Conservation (phyloP, 2,113 vertebrate species). For the Catagonus wagneri region DNA sequence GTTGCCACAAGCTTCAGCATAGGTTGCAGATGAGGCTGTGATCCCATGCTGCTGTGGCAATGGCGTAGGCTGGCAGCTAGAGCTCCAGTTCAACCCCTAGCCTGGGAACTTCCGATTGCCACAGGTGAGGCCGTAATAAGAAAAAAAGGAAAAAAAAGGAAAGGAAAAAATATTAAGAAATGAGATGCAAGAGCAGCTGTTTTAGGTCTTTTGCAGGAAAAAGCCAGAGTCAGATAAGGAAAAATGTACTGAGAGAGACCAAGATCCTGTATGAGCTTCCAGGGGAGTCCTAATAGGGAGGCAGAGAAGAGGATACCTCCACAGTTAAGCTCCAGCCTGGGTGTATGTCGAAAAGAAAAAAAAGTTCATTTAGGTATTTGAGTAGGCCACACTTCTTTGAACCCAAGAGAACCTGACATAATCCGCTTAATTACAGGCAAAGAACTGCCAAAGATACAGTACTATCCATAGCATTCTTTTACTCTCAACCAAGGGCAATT, state of each 20-base stretch:
- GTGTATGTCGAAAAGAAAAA: not conserved
- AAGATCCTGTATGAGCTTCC: rapidly evolving
- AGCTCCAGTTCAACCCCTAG: too few relatives aligned
- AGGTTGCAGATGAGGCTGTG: too few relatives aligned
- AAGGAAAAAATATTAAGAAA: not conserved
- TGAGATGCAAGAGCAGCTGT: rapidly evolving
- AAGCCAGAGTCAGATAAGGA: not conserved
- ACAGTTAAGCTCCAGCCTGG: not conserved
- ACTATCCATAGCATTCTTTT: not conserved
- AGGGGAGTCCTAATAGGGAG: not conserved
- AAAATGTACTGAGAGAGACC: not conserved
- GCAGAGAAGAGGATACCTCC: not conserved
- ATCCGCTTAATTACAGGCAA: not conserved
- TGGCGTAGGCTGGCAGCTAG: too few relatives aligned
- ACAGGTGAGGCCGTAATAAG: too few relatives aligned
- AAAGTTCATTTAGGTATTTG: not conserved
- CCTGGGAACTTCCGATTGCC: too few relatives aligned
- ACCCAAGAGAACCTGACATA: not conserved
- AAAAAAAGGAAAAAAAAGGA: too few relatives aligned
- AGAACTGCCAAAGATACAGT: too few relatives aligned
- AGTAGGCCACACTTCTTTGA: not conserved
- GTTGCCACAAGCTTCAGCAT: too few relatives aligned
- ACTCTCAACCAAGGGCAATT: not conserved
- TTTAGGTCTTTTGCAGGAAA: not conserved
- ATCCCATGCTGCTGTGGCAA: too few relatives aligned